Evolutionary conservation across 2,888 invertebrate species (phyloP).

Genomic region (Abrostola triplasia): DNA sequence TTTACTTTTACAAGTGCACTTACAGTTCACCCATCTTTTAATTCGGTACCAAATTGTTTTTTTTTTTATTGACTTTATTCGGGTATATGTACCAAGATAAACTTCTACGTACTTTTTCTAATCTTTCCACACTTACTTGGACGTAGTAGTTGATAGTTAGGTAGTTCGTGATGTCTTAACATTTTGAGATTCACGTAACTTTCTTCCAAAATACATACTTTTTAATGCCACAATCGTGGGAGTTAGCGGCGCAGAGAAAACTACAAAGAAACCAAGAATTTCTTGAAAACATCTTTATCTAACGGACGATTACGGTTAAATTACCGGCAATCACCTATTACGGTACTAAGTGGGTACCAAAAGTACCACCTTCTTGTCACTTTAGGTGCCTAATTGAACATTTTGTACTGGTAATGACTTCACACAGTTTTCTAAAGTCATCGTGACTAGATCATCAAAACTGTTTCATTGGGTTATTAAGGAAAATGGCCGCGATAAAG

Average conservation of each 20-base stretch:
- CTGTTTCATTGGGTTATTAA: not conserved
- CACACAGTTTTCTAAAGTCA: slow-evolving; percentile 36
- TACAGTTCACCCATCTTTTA: too few relatives aligned
- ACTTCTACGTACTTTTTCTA: too few relatives aligned
- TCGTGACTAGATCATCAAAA: slow-evolving; percentile 12
- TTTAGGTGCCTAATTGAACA: slow-evolving; percentile 40
- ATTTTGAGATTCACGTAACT: slow-evolving; percentile 7
- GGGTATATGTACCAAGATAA: too few relatives aligned
- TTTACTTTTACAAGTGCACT: too few relatives aligned
- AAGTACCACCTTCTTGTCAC: slow-evolving; percentile 43
- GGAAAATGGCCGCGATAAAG: not conserved
- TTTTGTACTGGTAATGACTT: slow-evolving; percentile 35
- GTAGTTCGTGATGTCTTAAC: too few relatives aligned
- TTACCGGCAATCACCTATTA: slow-evolving; percentile 44
- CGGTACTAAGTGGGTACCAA: slow-evolving; percentile 41
- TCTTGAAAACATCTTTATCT: slow-evolving; percentile 21
- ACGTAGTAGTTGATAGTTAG: too few relatives aligned
- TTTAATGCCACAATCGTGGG: slow-evolving; percentile 32
- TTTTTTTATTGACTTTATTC: too few relatives aligned
- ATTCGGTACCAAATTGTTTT: too few relatives aligned
- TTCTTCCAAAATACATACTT: slow-evolving; percentile 20
- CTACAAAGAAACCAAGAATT: slow-evolving; percentile 15
- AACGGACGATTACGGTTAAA: slow-evolving; percentile 27
- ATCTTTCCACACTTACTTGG: too few relatives aligned
- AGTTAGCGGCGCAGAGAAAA: slow-evolving; percentile 4